Base-by-base conservation (phyloP, 2,888 invertebrate genomes). In the Morinoia aosen region DNA sequence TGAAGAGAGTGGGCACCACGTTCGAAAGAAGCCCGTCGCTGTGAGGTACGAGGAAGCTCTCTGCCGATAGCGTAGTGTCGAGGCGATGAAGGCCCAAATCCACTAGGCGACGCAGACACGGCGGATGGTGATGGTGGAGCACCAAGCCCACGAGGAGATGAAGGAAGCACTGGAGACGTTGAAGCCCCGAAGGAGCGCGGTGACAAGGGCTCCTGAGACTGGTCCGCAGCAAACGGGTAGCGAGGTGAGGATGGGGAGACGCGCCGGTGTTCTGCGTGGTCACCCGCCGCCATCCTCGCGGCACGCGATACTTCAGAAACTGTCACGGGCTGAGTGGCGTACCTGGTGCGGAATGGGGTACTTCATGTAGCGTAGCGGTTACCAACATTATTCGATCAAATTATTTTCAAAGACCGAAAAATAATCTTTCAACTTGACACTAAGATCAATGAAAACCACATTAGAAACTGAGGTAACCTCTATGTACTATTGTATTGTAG, bases 271-370 rank as follows among this genome's bases (percentile, higher is more conserved):
- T 57, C 88, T 10, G 95, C 7, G 11, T 95, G 88, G 57, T 95
- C 95, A 25, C 95, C 96, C 58, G 96, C 95, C 64, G 96, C 95
- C 76, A 96, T 58, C 61, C 94, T 93, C 48, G 96, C 91, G n/a
- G 96, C 96, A 56, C 96, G 96, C 88, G 95, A 96, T 56, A 96
- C 96, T 90, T 96, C 96, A 48, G 96, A 96, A 33, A 96, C 96
- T 10, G 96, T 96, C n/a, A 96, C 96, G 25, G 96, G 96, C 48
- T 96, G 96, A n/a, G 96, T 96, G 48, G 96, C 96, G 76, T 96
- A 96, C 93, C 96, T 96, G 96, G n/a, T 25, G 61, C 19, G 19
- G 8, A 76, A 25, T 33, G 25, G 25, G 19, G 76, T 33, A 19
- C 16, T 3, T 76, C 33, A 48, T 25, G 88, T 25, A 76, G 48